These are phyloP conservation scores for Acropora tenuis DNA, from an alignment of 64 coral and sea anemone species.

Conservation along the genomic window DNA sequence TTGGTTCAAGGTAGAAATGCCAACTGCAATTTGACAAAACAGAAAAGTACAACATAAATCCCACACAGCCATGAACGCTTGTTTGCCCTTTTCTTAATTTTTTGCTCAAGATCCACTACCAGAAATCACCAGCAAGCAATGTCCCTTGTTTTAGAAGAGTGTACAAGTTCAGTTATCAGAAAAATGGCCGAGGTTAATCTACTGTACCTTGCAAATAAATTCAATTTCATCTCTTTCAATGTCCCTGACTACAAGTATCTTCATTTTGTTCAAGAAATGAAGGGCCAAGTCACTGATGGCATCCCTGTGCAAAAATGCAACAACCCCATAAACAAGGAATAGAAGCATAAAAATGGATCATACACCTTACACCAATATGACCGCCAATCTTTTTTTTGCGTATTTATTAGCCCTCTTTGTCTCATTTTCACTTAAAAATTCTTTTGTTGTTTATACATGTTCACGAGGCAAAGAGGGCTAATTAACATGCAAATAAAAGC, in stretches of 20 bases:
- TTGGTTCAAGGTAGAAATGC: too few relatives aligned
- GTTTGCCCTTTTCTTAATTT: not conserved
- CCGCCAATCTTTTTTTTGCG: too few relatives aligned
- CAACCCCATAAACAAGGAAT: not conserved
- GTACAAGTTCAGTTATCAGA: too few relatives aligned
- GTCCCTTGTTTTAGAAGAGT: not conserved
- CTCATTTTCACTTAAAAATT: too few relatives aligned
- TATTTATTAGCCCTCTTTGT: too few relatives aligned
- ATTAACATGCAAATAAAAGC: too few relatives aligned
- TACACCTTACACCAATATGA: too few relatives aligned
- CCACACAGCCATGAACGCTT: too few relatives aligned
- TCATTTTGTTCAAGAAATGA: conserved; percentile 99
- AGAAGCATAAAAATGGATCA: not conserved
- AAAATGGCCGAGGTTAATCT: not conserved
- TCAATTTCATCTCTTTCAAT: conserved; percentile 98
- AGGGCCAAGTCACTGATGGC: conserved; percentile 96
- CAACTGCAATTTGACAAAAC: too few relatives aligned
- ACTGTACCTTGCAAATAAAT: conserved; percentile 95
- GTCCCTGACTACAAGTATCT: conserved; percentile 96
- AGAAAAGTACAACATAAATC: too few relatives aligned
- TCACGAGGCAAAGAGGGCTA: too few relatives aligned
- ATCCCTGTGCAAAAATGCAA: conserved; percentile 65
- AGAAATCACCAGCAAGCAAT: not conserved
- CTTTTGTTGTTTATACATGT: too few relatives aligned
- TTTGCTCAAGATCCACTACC: not conserved